A percentile compares a stretch with the other conserved stretches of the same genome.
Conservation (phyloP, 2,888 invertebrate genomes). For the Lycaena phlaeas region DNA sequence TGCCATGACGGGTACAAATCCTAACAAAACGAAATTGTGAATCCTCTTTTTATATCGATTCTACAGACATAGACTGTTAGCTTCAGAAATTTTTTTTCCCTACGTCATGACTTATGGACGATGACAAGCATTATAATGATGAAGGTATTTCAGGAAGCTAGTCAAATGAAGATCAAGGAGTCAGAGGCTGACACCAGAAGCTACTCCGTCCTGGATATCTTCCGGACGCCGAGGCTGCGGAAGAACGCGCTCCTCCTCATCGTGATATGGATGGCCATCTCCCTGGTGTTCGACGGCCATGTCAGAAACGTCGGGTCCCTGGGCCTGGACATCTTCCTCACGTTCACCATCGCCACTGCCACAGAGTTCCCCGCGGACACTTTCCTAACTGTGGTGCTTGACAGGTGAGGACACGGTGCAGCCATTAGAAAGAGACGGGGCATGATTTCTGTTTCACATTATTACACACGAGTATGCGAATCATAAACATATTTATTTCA, state of each 20-base stretch:
- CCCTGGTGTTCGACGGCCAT: conserved; percentile 90
- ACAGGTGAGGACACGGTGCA: no score
- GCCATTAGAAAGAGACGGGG: no score
- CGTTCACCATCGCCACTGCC: conserved; percentile 87
- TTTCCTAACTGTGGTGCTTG: conserved; percentile 82
- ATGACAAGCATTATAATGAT: no score
- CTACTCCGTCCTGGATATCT: conserved; percentile 87
- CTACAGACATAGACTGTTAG: no score
- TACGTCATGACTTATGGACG: no score
- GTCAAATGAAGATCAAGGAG: conserved; percentile 78
- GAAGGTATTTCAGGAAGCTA: conserved; percentile 73
- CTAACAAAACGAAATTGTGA: no score
- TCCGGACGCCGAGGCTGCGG: conserved; percentile 83
- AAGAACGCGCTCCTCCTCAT: conserved; percentile 84
- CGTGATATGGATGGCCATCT: conserved; percentile 92
- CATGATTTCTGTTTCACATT: not conserved
- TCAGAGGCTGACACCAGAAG: conserved; percentile 79
- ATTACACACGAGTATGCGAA: no score
- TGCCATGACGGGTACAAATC: no score
- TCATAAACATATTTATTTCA: no score
- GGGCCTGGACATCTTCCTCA: conserved; percentile 86
- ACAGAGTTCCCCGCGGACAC: conserved; percentile 91
- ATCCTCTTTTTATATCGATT: no score
- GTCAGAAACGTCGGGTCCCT: conserved; percentile 89
- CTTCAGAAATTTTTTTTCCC: no score